These are phyloP conservation scores for Danio aesculapii DNA, from an alignment of 2,797 vertebrate species.

Conservation along the genomic window DNA sequence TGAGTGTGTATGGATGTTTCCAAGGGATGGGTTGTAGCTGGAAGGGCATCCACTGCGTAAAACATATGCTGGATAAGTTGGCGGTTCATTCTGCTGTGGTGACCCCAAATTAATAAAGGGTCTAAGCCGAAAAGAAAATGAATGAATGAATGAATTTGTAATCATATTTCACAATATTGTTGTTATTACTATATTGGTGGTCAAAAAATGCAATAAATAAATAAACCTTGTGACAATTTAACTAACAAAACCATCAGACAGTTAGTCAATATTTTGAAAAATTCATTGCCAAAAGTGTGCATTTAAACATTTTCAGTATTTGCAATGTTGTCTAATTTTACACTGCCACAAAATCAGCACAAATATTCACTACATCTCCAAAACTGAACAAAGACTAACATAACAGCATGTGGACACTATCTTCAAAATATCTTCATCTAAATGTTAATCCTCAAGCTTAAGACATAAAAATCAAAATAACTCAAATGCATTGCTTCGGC, in stretches of 20 bases:
- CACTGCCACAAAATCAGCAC: neutral
- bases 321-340: neutral
- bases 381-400: neutral
- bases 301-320: neutral
- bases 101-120: too few relatives aligned
- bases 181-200: neutral
- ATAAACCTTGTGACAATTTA: too few relatives aligned
- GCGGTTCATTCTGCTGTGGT: too few relatives aligned
- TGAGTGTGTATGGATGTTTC: too few relatives aligned
- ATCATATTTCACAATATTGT: neutral
- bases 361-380: neutral
- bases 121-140: too few relatives aligned
- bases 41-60: too few relatives aligned
- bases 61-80: too few relatives aligned
- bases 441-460: neutral
- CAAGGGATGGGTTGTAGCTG: too few relatives aligned
- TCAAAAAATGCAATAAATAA: neutral
- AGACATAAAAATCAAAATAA: neutral
- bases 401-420: neutral
- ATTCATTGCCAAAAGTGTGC: neutral
- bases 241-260: too few relatives aligned
- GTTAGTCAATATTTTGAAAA: neutral
- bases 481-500: neutral
- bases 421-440: neutral
- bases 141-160: too few relatives aligned